phyloP scores from a whole-genome alignment of 2,113 vertebrate species.

The Percina caprodes region DNA sequence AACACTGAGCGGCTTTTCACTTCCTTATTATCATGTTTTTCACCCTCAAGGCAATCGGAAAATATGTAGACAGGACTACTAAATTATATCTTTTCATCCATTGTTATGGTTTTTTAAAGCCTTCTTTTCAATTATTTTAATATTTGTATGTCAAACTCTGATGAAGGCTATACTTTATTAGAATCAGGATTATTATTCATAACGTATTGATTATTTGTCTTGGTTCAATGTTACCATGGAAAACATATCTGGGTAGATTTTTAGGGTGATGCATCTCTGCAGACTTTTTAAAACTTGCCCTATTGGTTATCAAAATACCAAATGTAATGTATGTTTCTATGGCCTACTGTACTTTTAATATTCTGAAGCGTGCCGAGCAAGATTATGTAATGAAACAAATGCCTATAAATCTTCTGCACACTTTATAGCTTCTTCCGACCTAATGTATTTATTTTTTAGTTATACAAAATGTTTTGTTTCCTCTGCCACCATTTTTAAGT shows the following conservation, averaged over 20 bases:
- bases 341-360: background rate
- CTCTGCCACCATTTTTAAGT: no score
- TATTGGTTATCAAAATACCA: background rate
- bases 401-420: background rate
- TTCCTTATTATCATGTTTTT: conserved; percentile 19
- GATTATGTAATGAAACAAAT: background rate
- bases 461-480: background rate
- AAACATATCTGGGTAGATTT: background rate
- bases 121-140: background rate
- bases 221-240: background rate
- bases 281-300: background rate
- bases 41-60: background rate
- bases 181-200: background rate
- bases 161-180: background rate
- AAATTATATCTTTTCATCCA: background rate
- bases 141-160: background rate
- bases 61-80: background rate
- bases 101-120: background rate
- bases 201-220: background rate
- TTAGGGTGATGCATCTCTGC: background rate
- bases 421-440: background rate
- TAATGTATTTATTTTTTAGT: background rate
- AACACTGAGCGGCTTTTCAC: conserved; percentile 23
- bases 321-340: background rate
- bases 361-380: background rate